Evolutionary conservation across 2,888 invertebrate species (phyloP).

Genomic region (Priocnemis perturbator): DNA sequence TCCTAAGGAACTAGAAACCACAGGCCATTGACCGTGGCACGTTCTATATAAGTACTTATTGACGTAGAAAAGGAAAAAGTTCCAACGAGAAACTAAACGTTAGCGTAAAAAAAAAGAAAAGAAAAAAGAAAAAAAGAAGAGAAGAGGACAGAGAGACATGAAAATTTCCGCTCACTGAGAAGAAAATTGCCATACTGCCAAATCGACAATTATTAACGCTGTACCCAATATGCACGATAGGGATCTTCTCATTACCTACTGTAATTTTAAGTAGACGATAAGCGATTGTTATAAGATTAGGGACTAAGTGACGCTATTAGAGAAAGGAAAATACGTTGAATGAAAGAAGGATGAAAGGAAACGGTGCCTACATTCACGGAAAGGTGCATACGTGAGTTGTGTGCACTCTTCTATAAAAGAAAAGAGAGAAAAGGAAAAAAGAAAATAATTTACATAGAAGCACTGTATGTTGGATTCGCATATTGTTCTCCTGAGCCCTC

Average conservation of each 20-base stretch:
- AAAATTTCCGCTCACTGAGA: constrained; percentile 67
- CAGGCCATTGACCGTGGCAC: constrained; percentile 22
- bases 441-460: constrained; percentile 57
- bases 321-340: constrained; percentile 38
- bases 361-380: constrained; percentile 66
- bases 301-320: constrained; percentile 62
- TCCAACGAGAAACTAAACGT: constrained; percentile 20
- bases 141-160: constrained; percentile 43
- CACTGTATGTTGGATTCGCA: constrained; percentile 69
- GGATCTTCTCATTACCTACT: constrained; percentile 69
- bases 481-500: constrained; percentile 68
- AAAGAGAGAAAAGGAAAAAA: no score
- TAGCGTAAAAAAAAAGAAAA: constrained; percentile 22
- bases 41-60: constrained; percentile 47
- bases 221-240: constrained; percentile 71
- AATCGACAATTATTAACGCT: constrained; percentile 72
- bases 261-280: constrained; percentile 70
- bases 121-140: constrained; percentile 7
- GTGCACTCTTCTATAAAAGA: constrained; percentile 50
- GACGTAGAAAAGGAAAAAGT: constrained; percentile 28
- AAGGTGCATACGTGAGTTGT: constrained; percentile 57
- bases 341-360: constrained; percentile 56
- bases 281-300: constrained; percentile 69
- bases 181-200: constrained; percentile 74
- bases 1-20: constrained; percentile 11